Conservation (phyloP, 2,113 vertebrate species). For the Halcyon senegalensis region DNA sequence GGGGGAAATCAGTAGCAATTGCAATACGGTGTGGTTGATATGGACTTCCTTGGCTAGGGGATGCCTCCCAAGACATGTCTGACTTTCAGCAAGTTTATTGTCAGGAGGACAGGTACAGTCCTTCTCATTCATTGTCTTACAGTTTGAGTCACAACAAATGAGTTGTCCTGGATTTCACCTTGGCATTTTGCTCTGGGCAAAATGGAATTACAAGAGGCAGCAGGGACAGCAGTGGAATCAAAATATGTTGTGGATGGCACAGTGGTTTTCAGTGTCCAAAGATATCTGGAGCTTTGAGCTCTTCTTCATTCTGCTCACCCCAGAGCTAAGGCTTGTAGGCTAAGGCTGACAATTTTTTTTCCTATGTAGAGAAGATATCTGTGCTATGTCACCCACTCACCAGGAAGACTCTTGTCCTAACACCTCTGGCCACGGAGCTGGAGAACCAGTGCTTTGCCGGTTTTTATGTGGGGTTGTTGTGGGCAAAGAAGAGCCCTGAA, state of each 20-base stretch:
- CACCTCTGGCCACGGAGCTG: background rate
- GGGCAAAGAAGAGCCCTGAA: background rate
- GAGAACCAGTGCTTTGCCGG: background rate
- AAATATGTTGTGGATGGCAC: background rate
- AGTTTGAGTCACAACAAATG: background rate
- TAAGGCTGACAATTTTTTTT: background rate
- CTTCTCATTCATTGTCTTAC: background rate
- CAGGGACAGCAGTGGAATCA: background rate
- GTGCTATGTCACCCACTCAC: background rate
- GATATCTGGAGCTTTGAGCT: background rate
- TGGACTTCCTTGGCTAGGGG: too few relatives aligned
- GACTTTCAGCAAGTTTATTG: background rate
- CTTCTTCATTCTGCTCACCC: background rate
- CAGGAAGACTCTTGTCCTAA: background rate
- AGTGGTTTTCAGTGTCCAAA: background rate
- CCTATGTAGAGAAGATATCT: background rate
- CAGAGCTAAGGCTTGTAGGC: background rate
- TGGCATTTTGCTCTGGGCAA: background rate
- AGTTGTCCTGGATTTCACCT: background rate
- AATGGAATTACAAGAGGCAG: background rate
- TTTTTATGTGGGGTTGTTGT: background rate
- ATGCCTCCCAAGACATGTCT: background rate
- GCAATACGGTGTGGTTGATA: background rate
- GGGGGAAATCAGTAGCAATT: background rate
- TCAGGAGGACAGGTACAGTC: background rate